A percentile compares a stretch with the other conserved stretches of the same genome.
These are phyloP conservation scores for Arctia plantaginis DNA, from an alignment of 2,888 invertebrate genomes.

Conservation along the genomic window DNA sequence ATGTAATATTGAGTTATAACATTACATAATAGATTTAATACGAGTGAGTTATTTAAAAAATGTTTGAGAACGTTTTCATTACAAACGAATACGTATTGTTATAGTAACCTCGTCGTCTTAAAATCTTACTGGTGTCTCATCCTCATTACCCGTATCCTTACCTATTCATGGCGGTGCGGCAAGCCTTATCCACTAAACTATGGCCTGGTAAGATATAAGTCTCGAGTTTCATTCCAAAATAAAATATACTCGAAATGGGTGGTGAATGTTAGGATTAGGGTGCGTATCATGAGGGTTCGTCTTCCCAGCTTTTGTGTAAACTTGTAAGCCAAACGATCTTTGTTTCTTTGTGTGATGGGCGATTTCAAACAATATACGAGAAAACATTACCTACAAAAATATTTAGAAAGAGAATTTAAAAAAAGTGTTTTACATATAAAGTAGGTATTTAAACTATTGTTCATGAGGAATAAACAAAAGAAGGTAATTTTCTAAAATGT, in stretches of 20 bases:
- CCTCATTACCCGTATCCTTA: neutral
- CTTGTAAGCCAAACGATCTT: neutral
- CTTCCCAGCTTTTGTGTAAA: neutral
- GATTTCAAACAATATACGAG: neutral
- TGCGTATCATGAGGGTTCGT: slow-evolving; percentile 4
- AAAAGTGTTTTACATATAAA: neutral
- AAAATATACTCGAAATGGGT: neutral
- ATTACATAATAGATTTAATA: no score
- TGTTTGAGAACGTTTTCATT: neutral
- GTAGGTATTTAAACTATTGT: neutral
- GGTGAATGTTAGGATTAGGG: neutral
- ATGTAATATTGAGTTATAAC: no score
- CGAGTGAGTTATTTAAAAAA: no score
- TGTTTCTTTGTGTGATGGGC: neutral
- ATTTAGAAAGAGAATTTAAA: neutral
- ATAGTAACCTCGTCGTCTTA: no score
- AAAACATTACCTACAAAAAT: neutral
- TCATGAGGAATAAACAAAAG: neutral
- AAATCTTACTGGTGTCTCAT: neutral
- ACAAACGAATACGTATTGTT: neutral
- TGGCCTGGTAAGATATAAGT: neutral
- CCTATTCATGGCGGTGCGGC: neutral
- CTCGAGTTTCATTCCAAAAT: neutral
- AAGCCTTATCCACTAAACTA: neutral
- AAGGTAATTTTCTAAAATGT: neutral